Evolutionary conservation across 2,888 invertebrate genomes (phyloP).

Genomic region (Lamellibrachia satsuma): DNA sequence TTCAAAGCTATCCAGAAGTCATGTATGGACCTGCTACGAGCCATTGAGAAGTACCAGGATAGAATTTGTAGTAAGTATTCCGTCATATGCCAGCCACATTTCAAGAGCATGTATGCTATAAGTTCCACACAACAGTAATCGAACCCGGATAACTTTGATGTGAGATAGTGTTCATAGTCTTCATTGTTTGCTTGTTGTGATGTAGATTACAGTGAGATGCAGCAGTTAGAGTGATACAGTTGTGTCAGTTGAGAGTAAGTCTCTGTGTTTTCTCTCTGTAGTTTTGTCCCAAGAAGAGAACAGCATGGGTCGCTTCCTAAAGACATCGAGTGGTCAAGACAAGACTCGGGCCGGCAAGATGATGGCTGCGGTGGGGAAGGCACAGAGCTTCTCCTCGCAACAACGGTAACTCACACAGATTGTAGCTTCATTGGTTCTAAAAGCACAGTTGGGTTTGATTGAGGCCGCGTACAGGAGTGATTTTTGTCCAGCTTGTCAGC

Average conservation of each 20-base stretch:
- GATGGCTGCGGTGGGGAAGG: slow-evolving; percentile 85
- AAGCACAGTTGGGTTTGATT: not conserved
- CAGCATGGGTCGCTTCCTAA: slow-evolving; percentile 90
- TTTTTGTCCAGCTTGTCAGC: no score
- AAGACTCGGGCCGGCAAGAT: slow-evolving; percentile 85
- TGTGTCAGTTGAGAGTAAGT: not conserved
- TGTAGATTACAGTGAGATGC: no score
- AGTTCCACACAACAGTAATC: no score
- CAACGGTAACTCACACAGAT: slow-evolving; percentile 70
- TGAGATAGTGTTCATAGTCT: no score
- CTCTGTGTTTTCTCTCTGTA: slow-evolving; percentile 51
- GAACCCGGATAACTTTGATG: no score
- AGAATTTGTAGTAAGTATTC: slow-evolving; percentile 77
- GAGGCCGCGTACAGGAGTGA: no score
- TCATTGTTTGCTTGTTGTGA: no score
- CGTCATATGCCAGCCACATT: no score
- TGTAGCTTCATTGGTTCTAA: not conserved
- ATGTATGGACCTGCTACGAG: slow-evolving; percentile 84
- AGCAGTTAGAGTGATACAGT: no score
- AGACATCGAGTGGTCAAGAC: slow-evolving; percentile 89
- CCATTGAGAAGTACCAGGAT: slow-evolving; percentile 93
- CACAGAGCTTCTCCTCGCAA: slow-evolving; percentile 88
- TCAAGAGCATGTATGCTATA: no score
- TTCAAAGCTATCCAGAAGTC: slow-evolving; percentile 83
- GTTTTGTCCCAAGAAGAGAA: slow-evolving; percentile 95